Evolutionary conservation across 2,888 invertebrate genomes (phyloP), one percentile per base, ranked within the genome.

Genomic region (Drosophila merina): DNA sequence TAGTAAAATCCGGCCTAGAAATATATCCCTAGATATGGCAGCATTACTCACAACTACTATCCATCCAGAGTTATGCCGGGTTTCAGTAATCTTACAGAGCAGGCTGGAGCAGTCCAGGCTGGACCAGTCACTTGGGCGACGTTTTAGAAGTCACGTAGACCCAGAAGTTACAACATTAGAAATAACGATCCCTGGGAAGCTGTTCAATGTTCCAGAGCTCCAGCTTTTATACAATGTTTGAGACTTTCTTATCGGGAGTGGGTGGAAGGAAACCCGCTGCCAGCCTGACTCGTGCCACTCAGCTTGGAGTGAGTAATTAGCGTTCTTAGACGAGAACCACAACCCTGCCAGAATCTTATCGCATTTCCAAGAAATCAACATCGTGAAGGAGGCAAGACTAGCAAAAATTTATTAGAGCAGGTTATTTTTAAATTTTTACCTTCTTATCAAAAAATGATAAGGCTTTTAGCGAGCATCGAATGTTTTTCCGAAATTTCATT

Each of bases 371-470:
- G 80, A 82, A 81, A 49, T 25, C 36, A 9, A 36, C 8, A 14
- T 25, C 25, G 36, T 42, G 14, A 14, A 14, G 14, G 14, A 14
- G 59, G 59, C 42, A 48, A 58, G 79, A 58, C 73, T 73, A 45
- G 67, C 79, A 42, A 50, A 78, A 87, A 72, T 82, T 44, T 82
- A 81, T 87, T 87, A 70, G 86, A 73, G 83, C 72, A 81, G 86
- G 86, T 87, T 80, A 72, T 79, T 84, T 80, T 72, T 38, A 68
- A 60, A 40, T 45, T 44, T 28, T 36, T 55, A 31, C 12, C 33
- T 2, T 60, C 73, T 75, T 81, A 81, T 81, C 87, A 64, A 9
- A 25, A n/a, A 33, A 8, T 33, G 31, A 20, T 33, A 33, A 36
- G 31, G 6, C 36, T 6, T 6, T 2, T 2, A 6, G 1, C 1